Base-by-base conservation (phyloP, 1,140 invertebrate genomes). In the Galleria mellonella region DNA sequence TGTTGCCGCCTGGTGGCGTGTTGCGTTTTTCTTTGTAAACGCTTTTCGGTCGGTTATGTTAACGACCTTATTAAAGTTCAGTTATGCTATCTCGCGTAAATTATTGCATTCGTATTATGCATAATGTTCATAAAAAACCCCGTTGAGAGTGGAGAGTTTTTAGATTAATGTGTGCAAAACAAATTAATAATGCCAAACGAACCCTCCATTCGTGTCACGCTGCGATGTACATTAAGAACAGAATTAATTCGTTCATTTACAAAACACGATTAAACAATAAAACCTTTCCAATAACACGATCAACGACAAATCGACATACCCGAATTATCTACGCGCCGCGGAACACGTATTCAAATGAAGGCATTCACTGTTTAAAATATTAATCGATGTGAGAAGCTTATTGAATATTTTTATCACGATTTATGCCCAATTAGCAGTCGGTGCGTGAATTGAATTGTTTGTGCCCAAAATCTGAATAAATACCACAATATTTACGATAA, bases 401-500 rank as follows among this genome's bases (percentile, higher is more conserved):
- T 83, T 82, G 70, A 79, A 78, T 79, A 77, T 83, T 78, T 83
- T 71, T 75, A 79, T 62, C 61, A 74, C 75, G 69, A 82, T 77
- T 82, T 82, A 81, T 77, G 61, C 68, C 69, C 79, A 83, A 83
- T 83, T 83, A 83, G 69, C 72, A 66, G 67, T 49, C 66, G 64
- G 63, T 74, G 75, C 72, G 73, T 83, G 77, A 83, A 83, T 82
- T 76, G 79, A 83, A 83, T 83, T 83, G 78, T 81, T 83, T 73
- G 79, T 75, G 64, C 55, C 62, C 62, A 61, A 76, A 79, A 78
- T 78, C 61, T 78, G 72, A 76, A 77, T 79, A 83, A 79, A 79
- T 69, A 78, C 68, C 67, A 82, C 67, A 82, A 84, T 84, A 84
- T 84, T 84, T 82, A 83, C 73, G 73, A 71, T 77, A 74, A 81